Evolutionary conservation across 2,888 invertebrate genomes (phyloP).

Genomic region (Caprella mutica): DNA sequence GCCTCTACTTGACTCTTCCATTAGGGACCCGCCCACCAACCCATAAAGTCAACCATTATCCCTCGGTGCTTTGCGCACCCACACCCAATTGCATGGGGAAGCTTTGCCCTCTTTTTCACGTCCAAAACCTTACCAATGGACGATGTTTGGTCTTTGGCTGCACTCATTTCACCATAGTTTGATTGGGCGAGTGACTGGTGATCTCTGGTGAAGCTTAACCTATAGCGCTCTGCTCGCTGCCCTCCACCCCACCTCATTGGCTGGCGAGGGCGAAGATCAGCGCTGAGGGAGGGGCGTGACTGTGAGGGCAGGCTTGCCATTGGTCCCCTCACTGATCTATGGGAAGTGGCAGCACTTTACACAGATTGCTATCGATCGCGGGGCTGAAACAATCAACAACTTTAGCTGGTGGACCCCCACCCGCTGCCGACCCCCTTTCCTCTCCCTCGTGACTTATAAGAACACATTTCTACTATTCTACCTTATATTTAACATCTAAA

Average conservation of each 20-base stretch:
- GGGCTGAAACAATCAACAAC: constrained; percentile 34
- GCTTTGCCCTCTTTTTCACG: no score
- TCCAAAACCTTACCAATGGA: constrained; percentile 7
- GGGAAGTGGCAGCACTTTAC: constrained; percentile 33
- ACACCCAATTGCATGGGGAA: background rate
- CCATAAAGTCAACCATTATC: constrained; percentile 12
- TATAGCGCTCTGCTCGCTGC: constrained; percentile 22
- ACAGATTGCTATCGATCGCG: constrained; percentile 32
- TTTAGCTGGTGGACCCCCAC: constrained; percentile 19
- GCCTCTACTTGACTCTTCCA: constrained; percentile 28
- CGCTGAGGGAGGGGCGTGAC: constrained; percentile 24
- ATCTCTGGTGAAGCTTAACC: constrained; percentile 30
- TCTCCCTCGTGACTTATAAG: no score
- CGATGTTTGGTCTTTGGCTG: background rate
- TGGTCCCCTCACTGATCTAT: constrained; percentile 33
- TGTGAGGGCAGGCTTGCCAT: constrained; percentile 15
- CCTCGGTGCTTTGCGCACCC: background rate
- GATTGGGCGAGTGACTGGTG: constrained; percentile 25
- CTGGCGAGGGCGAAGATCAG: constrained; percentile 19
- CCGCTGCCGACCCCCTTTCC: constrained; percentile 8
- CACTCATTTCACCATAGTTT: constrained; percentile 1
- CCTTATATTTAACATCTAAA: no score
- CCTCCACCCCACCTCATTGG: constrained; percentile 20
- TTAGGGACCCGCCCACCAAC: constrained; percentile 22
- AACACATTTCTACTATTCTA: no score